phyloP scores from a whole-genome alignment of 2,113 vertebrate species.

The Coregonus clupeaformis region DNA sequence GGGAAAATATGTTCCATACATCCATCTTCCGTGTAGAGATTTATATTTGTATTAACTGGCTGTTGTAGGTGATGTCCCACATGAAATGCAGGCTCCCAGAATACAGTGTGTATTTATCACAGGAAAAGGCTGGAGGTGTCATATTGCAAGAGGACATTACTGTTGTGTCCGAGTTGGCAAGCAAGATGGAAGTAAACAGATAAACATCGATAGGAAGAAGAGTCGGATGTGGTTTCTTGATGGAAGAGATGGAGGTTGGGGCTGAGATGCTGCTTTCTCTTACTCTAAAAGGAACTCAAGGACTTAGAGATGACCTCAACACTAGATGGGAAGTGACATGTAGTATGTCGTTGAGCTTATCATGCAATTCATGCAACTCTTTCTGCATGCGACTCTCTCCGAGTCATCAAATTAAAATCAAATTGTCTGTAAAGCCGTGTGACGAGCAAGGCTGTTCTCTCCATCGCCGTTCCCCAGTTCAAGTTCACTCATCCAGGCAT shows the following conservation, averaged over 20 bases:
- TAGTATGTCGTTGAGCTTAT: too few relatives aligned
- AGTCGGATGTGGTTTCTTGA: neutral
- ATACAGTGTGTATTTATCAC: neutral
- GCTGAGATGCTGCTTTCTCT: neutral
- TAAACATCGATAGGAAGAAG: neutral
- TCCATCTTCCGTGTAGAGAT: constrained; percentile 3
- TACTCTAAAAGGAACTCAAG: neutral
- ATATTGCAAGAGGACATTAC: constrained; percentile 16
- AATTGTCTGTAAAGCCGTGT: neutral
- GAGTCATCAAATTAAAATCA: neutral
- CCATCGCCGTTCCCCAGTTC: neutral
- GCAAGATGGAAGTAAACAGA: constrained; percentile 2
- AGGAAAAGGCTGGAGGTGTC: constrained; percentile 3
- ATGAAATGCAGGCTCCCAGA: neutral
- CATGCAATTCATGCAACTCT: too few relatives aligned
- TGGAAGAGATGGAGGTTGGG: neutral
- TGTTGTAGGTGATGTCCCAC: neutral
- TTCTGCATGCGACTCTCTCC: too few relatives aligned
- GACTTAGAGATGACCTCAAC: neutral
- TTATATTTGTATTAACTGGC: constrained; percentile 18
- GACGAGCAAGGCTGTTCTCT: neutral
- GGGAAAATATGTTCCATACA: neutral
- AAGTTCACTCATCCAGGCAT: neutral
- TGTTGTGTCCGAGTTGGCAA: constrained; percentile 1
- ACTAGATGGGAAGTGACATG: neutral